These are phyloP conservation scores for Tokudaia tokunoshimensis DNA, from an alignment of 2,797 vertebrate species.

Conservation along the genomic window DNA sequence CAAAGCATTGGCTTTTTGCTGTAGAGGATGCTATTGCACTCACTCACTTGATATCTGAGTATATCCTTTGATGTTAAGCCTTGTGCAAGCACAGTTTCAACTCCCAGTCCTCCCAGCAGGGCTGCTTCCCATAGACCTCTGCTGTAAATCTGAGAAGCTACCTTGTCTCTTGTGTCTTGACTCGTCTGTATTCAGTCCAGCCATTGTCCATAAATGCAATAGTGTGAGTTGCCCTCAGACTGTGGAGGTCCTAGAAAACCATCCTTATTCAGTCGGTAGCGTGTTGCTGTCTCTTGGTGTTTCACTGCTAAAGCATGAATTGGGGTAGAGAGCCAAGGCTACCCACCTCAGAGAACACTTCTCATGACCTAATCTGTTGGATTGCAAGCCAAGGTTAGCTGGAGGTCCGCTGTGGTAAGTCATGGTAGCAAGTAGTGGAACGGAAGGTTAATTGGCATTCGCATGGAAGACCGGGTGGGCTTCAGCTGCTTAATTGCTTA, in stretches of 20 bases:
- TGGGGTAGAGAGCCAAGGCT: neutral
- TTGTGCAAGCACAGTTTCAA: neutral
- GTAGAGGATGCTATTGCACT: accelerated
- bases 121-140: neutral
- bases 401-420: neutral
- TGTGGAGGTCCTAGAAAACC: neutral
- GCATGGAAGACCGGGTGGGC: neutral
- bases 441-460: neutral
- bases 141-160: neutral
- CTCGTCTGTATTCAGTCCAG: neutral
- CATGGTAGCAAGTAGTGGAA: neutral
- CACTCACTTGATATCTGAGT: neutral
- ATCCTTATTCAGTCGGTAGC: neutral
- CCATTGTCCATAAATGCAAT: neutral
- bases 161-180: neutral
- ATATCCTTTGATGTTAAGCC: neutral
- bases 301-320: neutral
- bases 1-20: neutral
- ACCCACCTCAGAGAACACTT: neutral
- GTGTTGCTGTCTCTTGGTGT: neutral
- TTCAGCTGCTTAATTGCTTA: conserved; percentile 21
- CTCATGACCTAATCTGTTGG: neutral
- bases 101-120: neutral
- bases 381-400: neutral
- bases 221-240: neutral